Evolutionary conservation across 2,113 vertebrate species (phyloP), one percentile per base, ranked within the genome.

Genomic region (Cephalopholis sonnerati): DNA sequence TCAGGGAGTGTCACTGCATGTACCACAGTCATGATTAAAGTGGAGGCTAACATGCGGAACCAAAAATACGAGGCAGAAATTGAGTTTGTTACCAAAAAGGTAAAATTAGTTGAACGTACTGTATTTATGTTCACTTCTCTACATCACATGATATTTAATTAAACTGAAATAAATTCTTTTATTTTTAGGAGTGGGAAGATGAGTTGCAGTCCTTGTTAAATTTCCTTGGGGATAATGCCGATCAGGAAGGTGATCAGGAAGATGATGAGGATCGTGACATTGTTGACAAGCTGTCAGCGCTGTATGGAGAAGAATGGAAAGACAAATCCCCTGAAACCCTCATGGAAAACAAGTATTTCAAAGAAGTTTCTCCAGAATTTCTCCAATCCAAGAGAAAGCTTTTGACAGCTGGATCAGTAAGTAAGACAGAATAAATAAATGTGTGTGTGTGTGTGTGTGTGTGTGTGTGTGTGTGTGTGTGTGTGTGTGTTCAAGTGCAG

Each of bases 1-100:
- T 81, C 83, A 70, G 92, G 91, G 74, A 25, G 16, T 17, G 3
- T 81, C n/a, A 55, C 2, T 27, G 93, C 94, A 2, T 94, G 93
- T 57, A 95, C 93, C 41, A 70, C 93, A 55, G 91, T 91, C 79
- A 69, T 93, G 58, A 92, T 92, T n/a, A 84, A 91, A 58, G 85
- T 94, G 41, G 87, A 93, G 67, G 81, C 88, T 0, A 93, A 90
- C 62, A 71, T 0, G 12, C 4, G 3, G 2, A 63, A 41, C 54
- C 2, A 5, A 27, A 89, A 67, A 0, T 93, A 91, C 72, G 87
- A 62, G 64, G 92, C 92, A 73, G 84, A 92, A 7, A 93, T 93
- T 51, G 89, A 93, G 71, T 89, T 94, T 68, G 91, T 93, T 3
- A 59, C 83, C 41, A 65, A 68, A 88, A 67, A 90, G 91, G 93